Evolutionary conservation across 2,113 vertebrate genomes (phyloP).

Genomic region (Sylvia atricapilla): DNA sequence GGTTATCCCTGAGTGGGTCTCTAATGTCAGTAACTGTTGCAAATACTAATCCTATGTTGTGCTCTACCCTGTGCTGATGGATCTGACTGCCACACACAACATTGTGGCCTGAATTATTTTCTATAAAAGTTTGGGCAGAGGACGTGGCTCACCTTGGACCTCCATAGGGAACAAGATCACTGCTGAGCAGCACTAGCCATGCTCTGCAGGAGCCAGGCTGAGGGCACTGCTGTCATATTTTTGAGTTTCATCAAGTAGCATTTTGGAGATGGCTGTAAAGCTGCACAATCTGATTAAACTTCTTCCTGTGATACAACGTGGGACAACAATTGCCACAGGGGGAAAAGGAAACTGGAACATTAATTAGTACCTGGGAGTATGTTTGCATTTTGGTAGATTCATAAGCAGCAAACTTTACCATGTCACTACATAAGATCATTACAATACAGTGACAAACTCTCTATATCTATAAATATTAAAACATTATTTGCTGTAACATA

Average conservation of each 20-base stretch:
- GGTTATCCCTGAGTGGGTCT: background rate
- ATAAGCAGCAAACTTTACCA: background rate
- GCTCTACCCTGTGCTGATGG: background rate
- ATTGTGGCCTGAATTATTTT: background rate
- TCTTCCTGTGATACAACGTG: background rate
- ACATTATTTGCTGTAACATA: background rate
- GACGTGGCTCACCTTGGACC: background rate
- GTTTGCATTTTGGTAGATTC: background rate
- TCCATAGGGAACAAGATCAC: accelerated
- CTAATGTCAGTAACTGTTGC: background rate
- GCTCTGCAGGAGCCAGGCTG: background rate
- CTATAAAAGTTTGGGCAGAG: background rate
- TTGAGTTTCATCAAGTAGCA: background rate
- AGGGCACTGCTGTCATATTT: background rate
- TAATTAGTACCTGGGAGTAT: background rate
- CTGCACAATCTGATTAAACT: background rate
- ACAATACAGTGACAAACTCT: background rate
- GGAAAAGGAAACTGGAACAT: background rate
- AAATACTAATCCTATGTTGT: background rate
- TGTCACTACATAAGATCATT: background rate
- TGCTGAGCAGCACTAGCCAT: background rate
- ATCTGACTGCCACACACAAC: background rate
- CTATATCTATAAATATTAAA: background rate
- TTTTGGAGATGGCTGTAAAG: background rate
- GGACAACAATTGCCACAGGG: background rate